A percentile compares a stretch with the other conserved stretches of the same genome.
These are phyloP conservation scores for Euzetes globulus DNA, from an alignment of 2,888 invertebrate species.

Conservation along the genomic window DNA sequence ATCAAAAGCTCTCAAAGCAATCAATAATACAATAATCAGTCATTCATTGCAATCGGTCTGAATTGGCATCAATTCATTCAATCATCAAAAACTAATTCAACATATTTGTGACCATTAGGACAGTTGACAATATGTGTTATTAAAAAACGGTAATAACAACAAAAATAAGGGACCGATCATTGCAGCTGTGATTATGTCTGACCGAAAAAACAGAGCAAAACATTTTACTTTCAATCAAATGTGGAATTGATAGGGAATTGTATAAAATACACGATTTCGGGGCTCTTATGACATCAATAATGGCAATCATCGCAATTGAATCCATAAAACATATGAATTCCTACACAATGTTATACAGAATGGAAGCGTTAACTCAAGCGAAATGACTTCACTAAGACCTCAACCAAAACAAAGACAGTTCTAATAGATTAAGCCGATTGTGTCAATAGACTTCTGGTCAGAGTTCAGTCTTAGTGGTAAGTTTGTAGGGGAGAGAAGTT, in stretches of 20 bases:
- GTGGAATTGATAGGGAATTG: background rate
- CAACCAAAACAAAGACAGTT: slow-evolving; percentile 13
- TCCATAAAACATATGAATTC: background rate
- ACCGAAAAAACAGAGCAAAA: background rate
- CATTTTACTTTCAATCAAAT: background rate
- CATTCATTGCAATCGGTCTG: background rate
- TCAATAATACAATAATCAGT: slow-evolving; percentile 20
- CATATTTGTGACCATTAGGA: slow-evolving; percentile 19
- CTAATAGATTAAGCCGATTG: slow-evolving; percentile 12
- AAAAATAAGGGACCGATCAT: background rate
- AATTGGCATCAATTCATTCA: slow-evolving; percentile 6
- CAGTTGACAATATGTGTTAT: background rate
- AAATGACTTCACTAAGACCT: background rate
- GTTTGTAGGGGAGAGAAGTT: background rate
- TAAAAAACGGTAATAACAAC: slow-evolving; percentile 4
- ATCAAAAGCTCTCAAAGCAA: background rate
- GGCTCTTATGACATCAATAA: background rate
- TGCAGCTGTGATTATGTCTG: background rate
- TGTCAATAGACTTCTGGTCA: slow-evolving; percentile 13
- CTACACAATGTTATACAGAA: background rate
- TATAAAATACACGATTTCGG: background rate
- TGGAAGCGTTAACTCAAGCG: background rate
- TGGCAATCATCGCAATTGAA: background rate
- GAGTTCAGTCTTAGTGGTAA: background rate
- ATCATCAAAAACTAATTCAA: slow-evolving; percentile 14